Conservation (phyloP, 2,888 invertebrate genomes). For the Abrostola tripartita region DNA sequence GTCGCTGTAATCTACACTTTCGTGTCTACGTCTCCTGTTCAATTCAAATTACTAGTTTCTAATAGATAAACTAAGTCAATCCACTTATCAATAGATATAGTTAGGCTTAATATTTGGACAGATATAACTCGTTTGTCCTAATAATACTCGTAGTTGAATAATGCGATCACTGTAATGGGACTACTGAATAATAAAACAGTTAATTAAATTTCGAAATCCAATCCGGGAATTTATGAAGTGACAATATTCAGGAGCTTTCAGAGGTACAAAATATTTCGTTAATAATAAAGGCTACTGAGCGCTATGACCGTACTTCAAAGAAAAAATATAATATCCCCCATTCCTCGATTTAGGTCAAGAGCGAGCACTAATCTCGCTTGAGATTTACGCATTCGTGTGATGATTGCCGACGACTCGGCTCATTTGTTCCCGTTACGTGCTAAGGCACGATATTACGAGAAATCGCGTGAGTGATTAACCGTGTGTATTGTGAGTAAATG, state of each 20-base stretch:
- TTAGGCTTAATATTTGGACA: slow-evolving; percentile 33
- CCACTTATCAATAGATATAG: slow-evolving; percentile 38
- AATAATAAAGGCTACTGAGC: slow-evolving; percentile 51
- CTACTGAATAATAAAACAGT: slow-evolving; percentile 47
- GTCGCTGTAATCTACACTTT: slow-evolving; percentile 51
- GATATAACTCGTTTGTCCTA: slow-evolving; percentile 36
- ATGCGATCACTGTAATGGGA: slow-evolving; percentile 28
- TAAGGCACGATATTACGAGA: slow-evolving; percentile 69
- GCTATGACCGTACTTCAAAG: slow-evolving; percentile 60
- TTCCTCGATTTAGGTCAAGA: slow-evolving; percentile 66
- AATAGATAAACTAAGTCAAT: slow-evolving; percentile 50
- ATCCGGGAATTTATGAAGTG: slow-evolving; percentile 34
- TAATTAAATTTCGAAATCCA: slow-evolving; percentile 50
- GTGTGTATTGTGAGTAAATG: slow-evolving; percentile 72
- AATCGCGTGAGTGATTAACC: slow-evolving; percentile 78
- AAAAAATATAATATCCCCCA: slow-evolving; percentile 56
- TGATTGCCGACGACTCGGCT: slow-evolving; percentile 57
- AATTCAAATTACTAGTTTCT: slow-evolving; percentile 37
- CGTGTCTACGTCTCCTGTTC: slow-evolving; percentile 37
- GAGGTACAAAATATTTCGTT: slow-evolving; percentile 44
- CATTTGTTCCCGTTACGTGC: slow-evolving; percentile 64
- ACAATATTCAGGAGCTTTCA: slow-evolving; percentile 34
- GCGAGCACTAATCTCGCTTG: slow-evolving; percentile 61
- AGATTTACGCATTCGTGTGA: slow-evolving; percentile 60
- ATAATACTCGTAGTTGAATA: slow-evolving; percentile 29